Conservation (phyloP, 2,797 vertebrate species). For the Lagodon rhomboides region DNA sequence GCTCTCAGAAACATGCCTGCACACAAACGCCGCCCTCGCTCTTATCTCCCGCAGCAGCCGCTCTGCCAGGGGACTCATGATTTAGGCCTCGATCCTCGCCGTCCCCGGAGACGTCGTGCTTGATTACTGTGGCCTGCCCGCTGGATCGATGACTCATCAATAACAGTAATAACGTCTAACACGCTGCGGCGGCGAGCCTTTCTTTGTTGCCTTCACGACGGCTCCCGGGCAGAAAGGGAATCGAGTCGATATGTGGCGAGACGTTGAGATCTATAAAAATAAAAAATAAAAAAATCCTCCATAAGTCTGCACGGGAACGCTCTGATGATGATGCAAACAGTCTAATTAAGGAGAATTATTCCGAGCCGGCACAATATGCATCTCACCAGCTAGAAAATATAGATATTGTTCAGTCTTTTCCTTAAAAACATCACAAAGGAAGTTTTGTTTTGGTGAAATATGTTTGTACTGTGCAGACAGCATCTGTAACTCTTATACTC, state of each 20-base stretch:
- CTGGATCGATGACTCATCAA: conserved; percentile 77
- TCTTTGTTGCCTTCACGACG: conserved; percentile 58
- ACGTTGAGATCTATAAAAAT: conserved; percentile 34
- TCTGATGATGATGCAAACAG: conserved; percentile 65
- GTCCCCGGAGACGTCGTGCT: conserved; percentile 55
- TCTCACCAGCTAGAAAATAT: background rate
- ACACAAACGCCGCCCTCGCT: background rate
- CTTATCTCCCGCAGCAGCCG: conserved; percentile 59
- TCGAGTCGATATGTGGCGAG: conserved; percentile 59
- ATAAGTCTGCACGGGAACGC: conserved; percentile 59
- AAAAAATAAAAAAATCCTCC: conserved; percentile 9
- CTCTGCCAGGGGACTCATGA: conserved; percentile 53
- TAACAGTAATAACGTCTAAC: conserved; percentile 76
- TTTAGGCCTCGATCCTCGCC: conserved; percentile 63
- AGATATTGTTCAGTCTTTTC: too few species aligned
- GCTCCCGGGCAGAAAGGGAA: conserved; percentile 49
- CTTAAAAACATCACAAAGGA: too few species aligned
- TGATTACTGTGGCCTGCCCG: conserved; percentile 70
- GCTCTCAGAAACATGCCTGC: background rate
- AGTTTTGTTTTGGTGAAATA: background rate
- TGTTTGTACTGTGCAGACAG: too few species aligned
- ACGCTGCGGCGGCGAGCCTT: conserved; percentile 53
- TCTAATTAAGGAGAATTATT: conserved; percentile 44
- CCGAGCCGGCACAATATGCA: too few species aligned
- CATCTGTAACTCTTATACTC: too few species aligned